Conservation (phyloP, 2,797 vertebrate species). For the Cichlasoma orientale region DNA sequence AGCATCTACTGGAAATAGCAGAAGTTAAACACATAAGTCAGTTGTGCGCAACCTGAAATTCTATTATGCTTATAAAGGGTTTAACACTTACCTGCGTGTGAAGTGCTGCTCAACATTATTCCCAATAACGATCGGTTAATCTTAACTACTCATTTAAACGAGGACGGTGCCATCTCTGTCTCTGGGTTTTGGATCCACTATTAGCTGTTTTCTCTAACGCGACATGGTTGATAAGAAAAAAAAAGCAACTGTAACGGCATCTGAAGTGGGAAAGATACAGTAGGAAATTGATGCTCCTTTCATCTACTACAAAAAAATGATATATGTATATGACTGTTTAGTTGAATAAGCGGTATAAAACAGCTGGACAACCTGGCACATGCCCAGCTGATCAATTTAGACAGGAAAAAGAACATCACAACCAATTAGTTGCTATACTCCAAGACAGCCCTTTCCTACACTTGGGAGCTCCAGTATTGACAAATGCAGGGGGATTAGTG, state of each 20-base stretch:
- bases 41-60: not conserved
- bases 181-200: not conserved
- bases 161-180: not conserved
- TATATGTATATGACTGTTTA: not conserved
- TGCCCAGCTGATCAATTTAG: constrained; percentile 67
- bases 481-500: constrained; percentile 69
- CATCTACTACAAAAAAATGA: constrained; percentile 19
- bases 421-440: constrained; percentile 71
- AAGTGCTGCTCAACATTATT: constrained; percentile 1
- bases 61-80: not conserved
- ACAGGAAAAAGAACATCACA: constrained; percentile 63
- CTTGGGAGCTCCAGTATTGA: constrained; percentile 64
- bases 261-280: constrained; percentile 8
- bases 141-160: constrained; percentile 15
- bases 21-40: not conserved
- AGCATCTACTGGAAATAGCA: not conserved
- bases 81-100: not conserved
- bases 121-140: constrained; percentile 12
- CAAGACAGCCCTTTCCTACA: constrained; percentile 54
- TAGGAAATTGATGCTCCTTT: constrained; percentile 35
- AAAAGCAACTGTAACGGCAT: not conserved
- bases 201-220: constrained; percentile 34
- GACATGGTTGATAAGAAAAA: constrained; percentile 11
- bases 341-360: constrained; percentile 1
- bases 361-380: constrained; percentile 37